A percentile compares a stretch with the other conserved stretches of the same genome.
These are phyloP conservation scores for Tetranychus urticae DNA, from an alignment of 1,140 invertebrate genomes.

Conservation along the genomic window DNA sequence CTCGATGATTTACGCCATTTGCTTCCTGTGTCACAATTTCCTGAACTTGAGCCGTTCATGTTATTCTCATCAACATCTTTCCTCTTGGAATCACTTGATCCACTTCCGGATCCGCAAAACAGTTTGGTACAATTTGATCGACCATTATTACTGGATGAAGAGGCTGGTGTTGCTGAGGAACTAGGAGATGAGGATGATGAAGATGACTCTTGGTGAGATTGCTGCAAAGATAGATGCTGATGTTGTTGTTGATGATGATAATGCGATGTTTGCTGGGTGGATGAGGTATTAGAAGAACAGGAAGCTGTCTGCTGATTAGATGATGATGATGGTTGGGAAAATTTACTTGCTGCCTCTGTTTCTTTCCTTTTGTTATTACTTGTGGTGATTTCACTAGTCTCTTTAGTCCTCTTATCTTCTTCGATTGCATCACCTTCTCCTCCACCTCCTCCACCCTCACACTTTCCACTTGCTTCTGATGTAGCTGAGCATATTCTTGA, in stretches of 20 bases:
- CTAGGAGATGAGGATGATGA: not conserved
- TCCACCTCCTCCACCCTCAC: too few relatives aligned
- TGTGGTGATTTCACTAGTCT: not conserved
- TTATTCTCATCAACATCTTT: slow-evolving; percentile 3
- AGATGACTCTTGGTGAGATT: too few relatives aligned
- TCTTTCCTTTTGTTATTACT: not conserved
- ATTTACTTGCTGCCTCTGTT: not conserved
- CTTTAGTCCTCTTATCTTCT: not conserved
- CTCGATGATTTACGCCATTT: slow-evolving; percentile 2
- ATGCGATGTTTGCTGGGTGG: not conserved
- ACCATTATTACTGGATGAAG: not conserved
- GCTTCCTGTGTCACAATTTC: not conserved
- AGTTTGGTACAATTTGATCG: not conserved
- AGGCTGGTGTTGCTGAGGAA: not conserved
- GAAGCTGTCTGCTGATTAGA: not conserved
- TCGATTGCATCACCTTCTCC: not conserved
- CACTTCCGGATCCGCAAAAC: not conserved
- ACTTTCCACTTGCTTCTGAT: not conserved
- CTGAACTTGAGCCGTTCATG: not conserved
- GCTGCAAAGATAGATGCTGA: too few relatives aligned
- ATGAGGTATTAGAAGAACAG: not conserved
- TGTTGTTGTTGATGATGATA: not conserved
- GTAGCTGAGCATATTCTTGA: not conserved
- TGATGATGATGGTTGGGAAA: not conserved
- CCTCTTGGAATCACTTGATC: slow-evolving; percentile 1